Base-by-base conservation (phyloP, 2,113 vertebrate genomes). In the Varanus salvator region DNA sequence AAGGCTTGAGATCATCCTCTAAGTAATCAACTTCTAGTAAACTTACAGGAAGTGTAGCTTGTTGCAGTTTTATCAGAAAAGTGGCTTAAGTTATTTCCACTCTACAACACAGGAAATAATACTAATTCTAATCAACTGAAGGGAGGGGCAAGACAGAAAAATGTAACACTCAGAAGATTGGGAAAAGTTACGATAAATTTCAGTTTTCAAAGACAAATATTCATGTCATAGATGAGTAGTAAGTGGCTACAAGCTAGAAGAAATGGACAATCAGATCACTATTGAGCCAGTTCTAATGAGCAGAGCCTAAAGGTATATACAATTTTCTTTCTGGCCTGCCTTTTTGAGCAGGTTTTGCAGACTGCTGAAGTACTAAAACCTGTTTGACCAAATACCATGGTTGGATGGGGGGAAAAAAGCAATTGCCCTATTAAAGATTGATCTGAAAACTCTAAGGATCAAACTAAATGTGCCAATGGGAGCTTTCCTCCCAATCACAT, bases 81-180 rank as follows among this genome's bases (percentile, higher is more conserved):
- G 21, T 50, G 71, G 69, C 8, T 85, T 78, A 93, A 19, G 8
- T 9, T 9, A 3, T 48, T 64, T 91, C 44, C 9, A 72, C 19
- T 83, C n/a, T 91, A 31, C 80, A 93, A 80, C 54, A 38, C n/a
- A 75, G 78, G 76, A 92, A 90, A 88, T 78, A 92, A 76, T 77
- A 60, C n/a, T 88, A 80, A 83, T 34, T 72, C 21, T 34, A 57
- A 48, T 48, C 91, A 82, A 68, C 69, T 89, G 19, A 68, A 89
- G 84, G 89, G 38, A 80, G 1, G 14, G 31, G 77, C 74, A 90
- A 50, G 44, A 34, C 21, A 90, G 90, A 89, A 72, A 87, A 94
- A 69, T n/a, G 34, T 74, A 21, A 23, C 25, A 15, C 86, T 44
- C 75, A 93, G 84, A 89, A 69, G 17, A 44, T n/a, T 69, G n/a